phyloP scores from a whole-genome alignment of 2,888 invertebrate genomes.

The Alviniconcha strummeri region DNA sequence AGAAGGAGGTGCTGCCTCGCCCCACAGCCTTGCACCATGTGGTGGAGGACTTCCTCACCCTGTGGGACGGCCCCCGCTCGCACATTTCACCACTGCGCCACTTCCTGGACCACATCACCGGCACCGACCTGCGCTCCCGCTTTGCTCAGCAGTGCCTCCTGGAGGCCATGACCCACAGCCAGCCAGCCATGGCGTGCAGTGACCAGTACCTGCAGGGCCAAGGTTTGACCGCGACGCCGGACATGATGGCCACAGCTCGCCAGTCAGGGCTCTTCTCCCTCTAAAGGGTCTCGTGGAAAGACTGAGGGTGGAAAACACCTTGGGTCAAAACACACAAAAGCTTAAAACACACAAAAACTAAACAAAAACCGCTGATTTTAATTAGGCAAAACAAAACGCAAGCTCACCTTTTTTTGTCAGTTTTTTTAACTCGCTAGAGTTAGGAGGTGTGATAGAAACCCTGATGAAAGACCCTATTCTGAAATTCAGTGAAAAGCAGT shows the following conservation, averaged over 20 bases:
- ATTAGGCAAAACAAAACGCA: too few relatives aligned
- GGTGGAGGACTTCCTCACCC: conserved; percentile 74
- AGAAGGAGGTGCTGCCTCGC: conserved; percentile 64
- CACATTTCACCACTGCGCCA: conserved; percentile 73
- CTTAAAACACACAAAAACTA: too few relatives aligned
- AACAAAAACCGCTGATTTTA: too few relatives aligned
- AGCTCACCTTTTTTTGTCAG: neutral
- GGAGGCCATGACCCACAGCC: conserved; percentile 61
- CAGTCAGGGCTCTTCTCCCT: conserved; percentile 1
- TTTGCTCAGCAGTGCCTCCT: conserved; percentile 69
- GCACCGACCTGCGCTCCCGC: conserved; percentile 65
- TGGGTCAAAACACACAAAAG: neutral
- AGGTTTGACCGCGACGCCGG: conserved; percentile 48
- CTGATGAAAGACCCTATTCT: too few relatives aligned
- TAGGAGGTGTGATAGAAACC: too few relatives aligned
- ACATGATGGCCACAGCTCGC: conserved; percentile 11
- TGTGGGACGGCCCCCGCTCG: conserved; percentile 70
- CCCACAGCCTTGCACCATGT: conserved; percentile 73
- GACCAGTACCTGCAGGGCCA: conserved; percentile 58
- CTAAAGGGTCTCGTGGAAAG: neutral
- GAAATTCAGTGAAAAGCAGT: too few relatives aligned
- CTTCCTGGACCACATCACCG: conserved; percentile 59
- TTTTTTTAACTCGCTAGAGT: too few relatives aligned
- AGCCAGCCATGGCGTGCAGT: conserved; percentile 58
- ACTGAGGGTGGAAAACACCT: neutral